Base-by-base conservation (phyloP, 2,797 vertebrate genomes). In the Arnoldichthys spilopterus region DNA sequence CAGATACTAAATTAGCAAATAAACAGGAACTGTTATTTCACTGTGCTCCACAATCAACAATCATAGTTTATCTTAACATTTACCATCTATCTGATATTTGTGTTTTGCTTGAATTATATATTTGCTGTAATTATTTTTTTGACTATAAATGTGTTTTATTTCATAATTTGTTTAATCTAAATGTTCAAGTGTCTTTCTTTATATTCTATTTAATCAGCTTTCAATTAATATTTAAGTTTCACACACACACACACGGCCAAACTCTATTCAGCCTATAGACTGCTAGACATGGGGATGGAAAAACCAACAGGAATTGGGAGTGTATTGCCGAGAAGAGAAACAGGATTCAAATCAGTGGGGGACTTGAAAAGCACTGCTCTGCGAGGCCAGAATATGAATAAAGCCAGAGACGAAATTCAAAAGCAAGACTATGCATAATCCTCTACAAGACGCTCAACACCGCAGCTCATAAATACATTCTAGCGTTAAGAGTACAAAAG, bases 341-440 rank as follows among this genome's bases (percentile, higher is more conserved):
- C 85, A 53, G 78, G 74, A 91, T 91, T 89, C 89, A 87, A 90
- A 92, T 90, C 90, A 87, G 86, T 82, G 72, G 86, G 88, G 84
- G 83, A 78, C 77, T 83, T 83, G 69, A 84, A 86, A 74, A 69
- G 90, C 86, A 86, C 68, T 77, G 69, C 80, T 81, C 82, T 85
- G 86, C 83, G 81, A 86, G 89, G 86, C 84, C 81, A 68, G 90
- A 92, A 92, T 88, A 84, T 77, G 87, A 93, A 93, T 88, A 85
- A 70, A 78, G 81, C 43, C 78, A 79, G 85, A 83, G 77, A 78
- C 80, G 85, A 84, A 85, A 91, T 88, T 82, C 85, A 87, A 81
- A 87, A 89, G 85, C 84, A 87, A 75, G 83, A 79, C 82, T 86
- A 81, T 88, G 86, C 78, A 91, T 91, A 92, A 92, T 93, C 89